Conservation (phyloP, 1,140 invertebrate species). For the Aphelenchoides besseyi region DNA sequence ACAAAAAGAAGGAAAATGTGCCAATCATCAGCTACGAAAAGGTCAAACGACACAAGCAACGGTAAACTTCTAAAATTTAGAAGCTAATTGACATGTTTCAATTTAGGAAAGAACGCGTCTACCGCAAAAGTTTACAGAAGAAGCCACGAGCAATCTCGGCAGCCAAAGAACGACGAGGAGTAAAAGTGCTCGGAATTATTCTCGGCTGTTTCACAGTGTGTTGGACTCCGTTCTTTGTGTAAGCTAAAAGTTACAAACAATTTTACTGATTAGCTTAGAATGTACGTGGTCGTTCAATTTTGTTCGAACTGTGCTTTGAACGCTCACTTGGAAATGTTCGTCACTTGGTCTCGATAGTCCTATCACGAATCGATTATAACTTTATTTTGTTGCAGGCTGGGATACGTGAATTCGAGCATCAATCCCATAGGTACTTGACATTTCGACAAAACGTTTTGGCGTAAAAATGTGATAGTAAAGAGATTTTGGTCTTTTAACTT, state of each 20-base stretch:
- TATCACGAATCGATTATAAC: constrained; percentile 63
- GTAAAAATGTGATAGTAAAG: too few relatives aligned
- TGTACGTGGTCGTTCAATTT: constrained; percentile 62
- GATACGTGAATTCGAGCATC: too few relatives aligned
- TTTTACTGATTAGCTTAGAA: constrained; percentile 34
- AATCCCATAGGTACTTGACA: not conserved
- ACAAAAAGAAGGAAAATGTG: constrained; percentile 20
- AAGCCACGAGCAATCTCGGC: constrained; percentile 62
- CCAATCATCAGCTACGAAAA: constrained; percentile 58
- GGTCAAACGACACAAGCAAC: constrained; percentile 56
- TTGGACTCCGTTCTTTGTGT: constrained; percentile 62
- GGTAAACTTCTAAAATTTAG: constrained; percentile 36
- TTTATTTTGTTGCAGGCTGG: too few relatives aligned
- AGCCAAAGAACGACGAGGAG: constrained; percentile 60
- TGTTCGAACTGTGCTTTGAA: constrained; percentile 54
- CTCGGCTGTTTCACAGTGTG: constrained; percentile 62
- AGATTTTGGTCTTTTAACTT: too few relatives aligned
- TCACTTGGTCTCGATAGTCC: constrained; percentile 61
- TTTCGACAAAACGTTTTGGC: too few relatives aligned
- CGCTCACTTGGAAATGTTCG: constrained; percentile 63
- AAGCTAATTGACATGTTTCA: not conserved
- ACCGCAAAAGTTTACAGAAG: constrained; percentile 59
- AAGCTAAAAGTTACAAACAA: not conserved
- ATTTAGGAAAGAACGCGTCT: constrained; percentile 55
- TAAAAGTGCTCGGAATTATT: constrained; percentile 61